Evolutionary conservation across 2,888 invertebrate genomes (phyloP).

Genomic region (Apotomis turbidana): DNA sequence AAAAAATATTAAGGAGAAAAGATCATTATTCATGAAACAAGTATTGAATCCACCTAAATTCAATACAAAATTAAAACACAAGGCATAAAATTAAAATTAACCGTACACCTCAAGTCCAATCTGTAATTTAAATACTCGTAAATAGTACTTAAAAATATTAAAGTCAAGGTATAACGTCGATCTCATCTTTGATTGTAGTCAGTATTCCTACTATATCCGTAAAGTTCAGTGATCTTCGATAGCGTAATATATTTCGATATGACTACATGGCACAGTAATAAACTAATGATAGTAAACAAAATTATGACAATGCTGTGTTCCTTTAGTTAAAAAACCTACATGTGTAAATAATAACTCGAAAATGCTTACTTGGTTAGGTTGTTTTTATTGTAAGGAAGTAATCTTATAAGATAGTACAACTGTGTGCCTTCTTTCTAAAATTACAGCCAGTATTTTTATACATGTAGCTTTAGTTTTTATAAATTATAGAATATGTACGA

Average conservation of each 20-base stretch:
- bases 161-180: constrained; percentile 63
- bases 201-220: constrained; percentile 49
- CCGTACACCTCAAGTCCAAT: background rate
- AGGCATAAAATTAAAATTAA: constrained; percentile 53
- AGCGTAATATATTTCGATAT: background rate
- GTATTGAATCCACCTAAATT: constrained; percentile 84
- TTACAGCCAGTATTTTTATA: constrained; percentile 63
- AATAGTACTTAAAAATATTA: constrained; percentile 37
- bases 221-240: background rate
- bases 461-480: constrained; percentile 50
- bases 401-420: constrained; percentile 46
- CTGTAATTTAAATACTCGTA: constrained; percentile 24
- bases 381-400: background rate
- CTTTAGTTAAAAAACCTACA: background rate
- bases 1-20: constrained; percentile 78
- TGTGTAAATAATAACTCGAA: background rate
- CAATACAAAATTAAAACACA: constrained; percentile 74
- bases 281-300: background rate
- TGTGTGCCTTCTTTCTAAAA: constrained; percentile 66
- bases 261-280: background rate
- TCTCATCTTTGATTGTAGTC: constrained; percentile 66
- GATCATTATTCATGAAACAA: constrained; percentile 83
- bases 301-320: background rate
- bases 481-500: constrained; percentile 41
- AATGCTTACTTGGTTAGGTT: background rate